Percentiles rank a stretch among this genome's conserved stretches.
Evolutionary conservation across 2,888 invertebrate genomes (phyloP).

Genomic region (Seira sanloemensis): DNA sequence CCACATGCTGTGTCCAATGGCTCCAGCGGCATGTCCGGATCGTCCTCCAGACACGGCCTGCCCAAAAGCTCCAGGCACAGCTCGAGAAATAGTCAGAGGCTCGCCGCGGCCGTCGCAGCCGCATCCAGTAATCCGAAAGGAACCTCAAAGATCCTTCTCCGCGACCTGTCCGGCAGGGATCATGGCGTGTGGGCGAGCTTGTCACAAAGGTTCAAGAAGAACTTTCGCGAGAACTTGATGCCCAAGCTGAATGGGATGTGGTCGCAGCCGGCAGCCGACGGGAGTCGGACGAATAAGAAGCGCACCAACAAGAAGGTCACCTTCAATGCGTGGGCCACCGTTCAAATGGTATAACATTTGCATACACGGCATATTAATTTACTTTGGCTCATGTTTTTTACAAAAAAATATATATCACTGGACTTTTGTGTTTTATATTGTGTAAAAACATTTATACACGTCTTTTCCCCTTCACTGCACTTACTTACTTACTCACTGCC

Average conservation of each 20-base stretch:
- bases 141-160: constrained; percentile 72
- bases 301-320: constrained; percentile 72
- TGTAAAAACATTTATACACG: not conserved
- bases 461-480: constrained; percentile 3
- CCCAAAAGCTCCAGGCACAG: constrained; percentile 55
- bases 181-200: constrained; percentile 72
- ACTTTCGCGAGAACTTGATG: constrained; percentile 71
- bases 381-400: constrained; percentile 9
- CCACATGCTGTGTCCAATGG: constrained; percentile 52
- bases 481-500: constrained; percentile 9
- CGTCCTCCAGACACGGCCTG: constrained; percentile 9
- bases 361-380: constrained; percentile 6
- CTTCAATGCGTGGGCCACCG: constrained; percentile 73
- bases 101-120: constrained; percentile 53
- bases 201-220: constrained; percentile 72
- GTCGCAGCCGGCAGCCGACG: constrained; percentile 65
- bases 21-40: constrained; percentile 25
- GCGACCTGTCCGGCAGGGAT: constrained; percentile 70
- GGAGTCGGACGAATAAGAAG: constrained; percentile 68
- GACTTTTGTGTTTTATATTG: not conserved
- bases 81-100: constrained; percentile 55
- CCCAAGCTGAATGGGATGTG: constrained; percentile 73
- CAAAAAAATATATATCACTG: not conserved
- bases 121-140: constrained; percentile 67
- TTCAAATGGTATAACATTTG: constrained; percentile 71